Conservation (phyloP, 2,797 vertebrate genomes). For the Enteromius fasciolatus region DNA sequence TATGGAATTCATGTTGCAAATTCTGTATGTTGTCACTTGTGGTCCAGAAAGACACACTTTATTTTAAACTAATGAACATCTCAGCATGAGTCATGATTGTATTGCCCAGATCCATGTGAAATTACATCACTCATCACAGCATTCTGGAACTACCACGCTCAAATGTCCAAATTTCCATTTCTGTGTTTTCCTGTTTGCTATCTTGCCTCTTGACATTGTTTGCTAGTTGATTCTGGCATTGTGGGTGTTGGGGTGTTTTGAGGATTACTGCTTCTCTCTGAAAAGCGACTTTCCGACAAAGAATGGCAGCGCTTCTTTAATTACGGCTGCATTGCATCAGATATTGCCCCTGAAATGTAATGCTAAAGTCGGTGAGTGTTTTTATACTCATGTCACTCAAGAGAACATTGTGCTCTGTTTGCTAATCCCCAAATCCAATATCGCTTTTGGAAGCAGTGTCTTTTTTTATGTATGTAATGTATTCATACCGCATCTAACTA, state of each 20-base stretch:
- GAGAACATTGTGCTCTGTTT: constrained; percentile 55
- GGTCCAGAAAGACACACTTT: neutral
- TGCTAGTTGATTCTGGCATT: constrained; percentile 46
- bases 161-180: constrained; percentile 48
- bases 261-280: constrained; percentile 65
- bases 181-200: constrained; percentile 53
- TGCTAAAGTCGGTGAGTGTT: constrained; percentile 67
- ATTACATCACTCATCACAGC: constrained; percentile 57
- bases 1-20: neutral
- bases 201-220: constrained; percentile 57
- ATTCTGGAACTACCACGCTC: constrained; percentile 35
- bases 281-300: constrained; percentile 62
- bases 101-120: constrained; percentile 43
- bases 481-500: constrained; percentile 50
- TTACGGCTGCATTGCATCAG: constrained; percentile 83
- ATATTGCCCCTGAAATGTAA: constrained; percentile 77
- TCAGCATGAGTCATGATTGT: constrained; percentile 41
- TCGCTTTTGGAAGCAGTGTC: constrained; percentile 51
- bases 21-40: neutral
- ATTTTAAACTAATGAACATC: neutral
- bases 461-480: constrained; percentile 45
- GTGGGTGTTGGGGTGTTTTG: constrained; percentile 62
- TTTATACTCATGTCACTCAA: constrained; percentile 57
- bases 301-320: constrained; percentile 70
- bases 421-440: constrained; percentile 62